phyloP scores from a whole-genome alignment of 2,797 vertebrate species.

The Echeneis naucrates region DNA sequence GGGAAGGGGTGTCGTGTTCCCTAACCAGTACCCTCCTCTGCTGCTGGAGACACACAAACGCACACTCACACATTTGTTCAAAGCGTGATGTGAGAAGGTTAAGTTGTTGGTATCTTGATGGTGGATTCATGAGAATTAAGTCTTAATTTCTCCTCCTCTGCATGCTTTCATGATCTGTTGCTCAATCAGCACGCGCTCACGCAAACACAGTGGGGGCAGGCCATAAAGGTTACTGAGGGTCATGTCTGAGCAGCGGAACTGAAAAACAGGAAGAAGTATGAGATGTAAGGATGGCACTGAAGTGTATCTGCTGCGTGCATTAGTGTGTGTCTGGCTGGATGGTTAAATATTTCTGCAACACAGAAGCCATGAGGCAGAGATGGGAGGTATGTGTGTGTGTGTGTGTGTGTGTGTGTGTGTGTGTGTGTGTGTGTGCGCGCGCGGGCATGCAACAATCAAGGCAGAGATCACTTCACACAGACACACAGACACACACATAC shows the following conservation, averaged over 20 bases:
- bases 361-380: neutral
- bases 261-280: conserved; percentile 63
- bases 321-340: neutral
- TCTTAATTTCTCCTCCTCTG: neutral
- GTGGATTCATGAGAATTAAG: neutral
- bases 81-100: neutral
- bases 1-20: conserved; percentile 28
- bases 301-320: conserved; percentile 26
- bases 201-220: conserved; percentile 7
- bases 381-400: neutral
- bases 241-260: conserved; percentile 46
- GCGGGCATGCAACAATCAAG: conserved; percentile 16
- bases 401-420: neutral
- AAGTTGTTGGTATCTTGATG: neutral
- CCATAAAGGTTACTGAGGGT: conserved; percentile 44
- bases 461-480: conserved; percentile 31
- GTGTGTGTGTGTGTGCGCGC: conserved; percentile 1
- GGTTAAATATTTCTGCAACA: conserved; percentile 30
- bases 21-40: conserved; percentile 26
- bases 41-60: conserved; percentile 24
- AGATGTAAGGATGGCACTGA: conserved; percentile 34
- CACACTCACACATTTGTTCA: neutral
- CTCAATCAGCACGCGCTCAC: neutral
- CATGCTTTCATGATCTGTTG: conserved; percentile 8
- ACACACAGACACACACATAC: conserved; percentile 24